Evolutionary conservation across 2,888 invertebrate species (phyloP), one percentile per base, ranked within the genome.

Genomic region (Drosophila neonasuta): DNA sequence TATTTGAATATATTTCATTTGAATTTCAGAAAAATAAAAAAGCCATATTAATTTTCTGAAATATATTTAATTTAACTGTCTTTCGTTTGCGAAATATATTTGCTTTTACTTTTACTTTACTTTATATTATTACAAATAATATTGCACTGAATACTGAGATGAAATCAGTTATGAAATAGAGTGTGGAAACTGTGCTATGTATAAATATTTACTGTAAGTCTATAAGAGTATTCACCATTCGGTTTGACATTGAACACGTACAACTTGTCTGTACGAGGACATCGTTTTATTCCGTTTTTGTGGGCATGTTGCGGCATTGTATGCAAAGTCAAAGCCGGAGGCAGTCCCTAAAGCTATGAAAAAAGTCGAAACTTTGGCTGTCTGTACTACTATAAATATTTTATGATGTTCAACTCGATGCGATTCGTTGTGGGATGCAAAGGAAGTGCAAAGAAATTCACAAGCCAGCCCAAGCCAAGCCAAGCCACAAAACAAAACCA

Each of bases 311-410:
- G 45, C 52, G 41, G 58, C 44, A 41, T 42, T 44, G 36, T 52
- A 10, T 11, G 20, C 2, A 36, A 46, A 54, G 48, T 44, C 36
- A 49, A 1, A 36, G 48, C 41, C 36, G 44, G 20, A 60, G 56
- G 54, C n/a, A 54, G 24, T 46, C 50, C 15, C 29, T 50, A 48
- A 17, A 36, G 54, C 48, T 50, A 46, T 39, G 30, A 30, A 57
- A 39, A 57, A 32, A 41, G 57, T 32, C 42, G 51, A 61, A 58
- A 39, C 41, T 57, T 52, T 51, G 36, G 29, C 59, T 49, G 54
- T 41, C 34, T 60, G 46, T 32, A 13, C 51, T 72, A 56, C 36
- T 36, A 36, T 73, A 76, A 76, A 75, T 76, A 66, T 70, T 75
- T 76, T 46, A 75, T 73, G 58, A 59, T 59, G 34, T 56, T 71